Base-by-base conservation (phyloP, 2,113 vertebrate genomes). In the Leptobrachium ailaonicum region DNA sequence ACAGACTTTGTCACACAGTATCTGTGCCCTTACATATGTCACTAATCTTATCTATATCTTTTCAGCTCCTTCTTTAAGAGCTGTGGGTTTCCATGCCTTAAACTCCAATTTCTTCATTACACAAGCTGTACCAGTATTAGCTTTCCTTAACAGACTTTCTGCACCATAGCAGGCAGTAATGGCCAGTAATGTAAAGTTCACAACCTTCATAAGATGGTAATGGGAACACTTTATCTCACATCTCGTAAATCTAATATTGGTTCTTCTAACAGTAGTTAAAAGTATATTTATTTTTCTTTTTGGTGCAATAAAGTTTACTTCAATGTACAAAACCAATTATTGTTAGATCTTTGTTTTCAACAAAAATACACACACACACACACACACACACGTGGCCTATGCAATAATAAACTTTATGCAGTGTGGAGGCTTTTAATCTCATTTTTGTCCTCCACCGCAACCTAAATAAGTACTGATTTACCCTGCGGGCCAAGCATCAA, bases 1-100 rank as follows among this genome's bases (percentile, higher is more conserved):
- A 88, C 88, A 92, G 91, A 90, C 87, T 93, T 89, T 92, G 91
- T 91, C 91, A 92, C 91, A 89, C 89, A 88, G 90, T 94, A 94
- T 95, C 92, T 91, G 84, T 89, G 88, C 88, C 90, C 94, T 93
- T 95, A 95, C 93, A 94, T 92, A 92, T 94, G 92, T 94, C 91
- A 86, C 92, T 94, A 95, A 94, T 94, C 92, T 94, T 94, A 94
- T 94, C 93, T 94, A 85, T 92, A 95, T 93, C 92, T 94, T 90
- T 91, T 91, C 93, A 92, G 90, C 91, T 91, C 86, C 88, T 93
- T 92, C 90, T 91, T 89, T 91, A 88, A 89, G 87, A 91, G 87
- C 90, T 90, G 87, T 84, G 87, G 89, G 90, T 92, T 90, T 90
- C 89, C 85, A 72, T 85, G 85, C 88, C 88, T 92, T 90, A 92